phyloP scores from a whole-genome alignment of 1,140 invertebrate genomes.

The Brachionus plicatilis region DNA sequence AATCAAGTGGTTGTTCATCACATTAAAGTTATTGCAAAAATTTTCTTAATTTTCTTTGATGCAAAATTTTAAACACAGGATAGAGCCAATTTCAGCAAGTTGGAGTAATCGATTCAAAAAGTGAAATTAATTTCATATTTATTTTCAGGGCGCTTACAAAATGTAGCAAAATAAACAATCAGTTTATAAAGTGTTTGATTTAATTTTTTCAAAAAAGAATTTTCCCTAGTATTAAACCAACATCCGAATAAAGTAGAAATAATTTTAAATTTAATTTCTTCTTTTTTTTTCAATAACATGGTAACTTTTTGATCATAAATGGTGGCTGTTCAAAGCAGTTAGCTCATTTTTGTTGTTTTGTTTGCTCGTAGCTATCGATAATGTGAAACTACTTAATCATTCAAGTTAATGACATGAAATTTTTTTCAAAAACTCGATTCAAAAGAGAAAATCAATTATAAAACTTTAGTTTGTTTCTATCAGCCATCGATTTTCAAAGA shows the following conservation, averaged over 20 bases:
- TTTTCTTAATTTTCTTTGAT: background rate
- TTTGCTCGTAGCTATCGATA: background rate
- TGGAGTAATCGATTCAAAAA: background rate
- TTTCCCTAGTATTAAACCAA: background rate
- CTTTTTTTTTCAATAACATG: background rate
- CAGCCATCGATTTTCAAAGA: background rate
- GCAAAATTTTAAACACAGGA: background rate
- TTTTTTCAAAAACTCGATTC: background rate
- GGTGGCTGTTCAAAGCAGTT: background rate
- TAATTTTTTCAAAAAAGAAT: background rate
- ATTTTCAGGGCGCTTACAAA: background rate
- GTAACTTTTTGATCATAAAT: background rate
- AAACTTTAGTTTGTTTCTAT: background rate
- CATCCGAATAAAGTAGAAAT: background rate
- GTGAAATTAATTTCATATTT: background rate
- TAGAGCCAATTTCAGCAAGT: background rate
- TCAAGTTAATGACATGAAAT: background rate
- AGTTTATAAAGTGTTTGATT: background rate
- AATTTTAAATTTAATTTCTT: background rate
- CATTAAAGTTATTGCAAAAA: background rate
- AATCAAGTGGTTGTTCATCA: background rate
- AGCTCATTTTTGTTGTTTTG: background rate
- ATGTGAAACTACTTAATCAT: background rate
- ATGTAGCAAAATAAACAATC: background rate
- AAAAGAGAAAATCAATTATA: background rate